Conservation (phyloP, 2,797 vertebrate species). For the Melopsittacus undulatus region DNA sequence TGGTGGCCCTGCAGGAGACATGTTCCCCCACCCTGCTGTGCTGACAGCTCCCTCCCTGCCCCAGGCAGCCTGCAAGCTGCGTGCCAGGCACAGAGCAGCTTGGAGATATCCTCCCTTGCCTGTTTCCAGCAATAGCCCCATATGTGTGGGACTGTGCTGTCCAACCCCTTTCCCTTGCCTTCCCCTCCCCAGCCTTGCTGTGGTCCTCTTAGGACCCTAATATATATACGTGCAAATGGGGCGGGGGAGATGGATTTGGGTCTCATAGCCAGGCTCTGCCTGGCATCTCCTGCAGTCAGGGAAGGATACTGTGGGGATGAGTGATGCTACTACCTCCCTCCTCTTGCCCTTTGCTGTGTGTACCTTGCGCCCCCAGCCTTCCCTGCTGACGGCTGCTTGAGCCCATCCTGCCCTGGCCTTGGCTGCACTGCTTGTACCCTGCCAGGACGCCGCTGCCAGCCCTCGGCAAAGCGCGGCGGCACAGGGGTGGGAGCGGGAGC, state of each 20-base stretch:
- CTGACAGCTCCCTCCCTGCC: background rate
- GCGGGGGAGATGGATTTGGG: fast-evolving
- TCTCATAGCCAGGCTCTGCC: background rate
- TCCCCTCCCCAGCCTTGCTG: background rate
- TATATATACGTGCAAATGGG: background rate
- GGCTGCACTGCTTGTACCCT: constrained; percentile 48
- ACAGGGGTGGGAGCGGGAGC: background rate
- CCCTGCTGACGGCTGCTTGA: constrained; percentile 48
- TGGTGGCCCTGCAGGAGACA: background rate
- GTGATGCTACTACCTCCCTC: constrained; percentile 2
- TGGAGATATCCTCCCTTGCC: background rate
- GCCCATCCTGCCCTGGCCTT: background rate
- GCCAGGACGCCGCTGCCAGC: background rate
- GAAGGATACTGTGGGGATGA: background rate
- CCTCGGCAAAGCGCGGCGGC: background rate
- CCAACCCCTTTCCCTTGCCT: background rate
- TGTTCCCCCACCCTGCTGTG: background rate
- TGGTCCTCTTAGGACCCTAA: background rate
- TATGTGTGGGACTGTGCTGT: background rate
- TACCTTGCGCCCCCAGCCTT: background rate
- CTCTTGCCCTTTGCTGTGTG: constrained; percentile 30
- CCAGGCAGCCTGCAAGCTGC: background rate
- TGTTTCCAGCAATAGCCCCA: background rate
- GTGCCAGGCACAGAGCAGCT: background rate
- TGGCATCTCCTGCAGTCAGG: background rate